Evolutionary conservation across 2,888 invertebrate species (phyloP).

Genomic region (Scelioninae gen. 1): DNA sequence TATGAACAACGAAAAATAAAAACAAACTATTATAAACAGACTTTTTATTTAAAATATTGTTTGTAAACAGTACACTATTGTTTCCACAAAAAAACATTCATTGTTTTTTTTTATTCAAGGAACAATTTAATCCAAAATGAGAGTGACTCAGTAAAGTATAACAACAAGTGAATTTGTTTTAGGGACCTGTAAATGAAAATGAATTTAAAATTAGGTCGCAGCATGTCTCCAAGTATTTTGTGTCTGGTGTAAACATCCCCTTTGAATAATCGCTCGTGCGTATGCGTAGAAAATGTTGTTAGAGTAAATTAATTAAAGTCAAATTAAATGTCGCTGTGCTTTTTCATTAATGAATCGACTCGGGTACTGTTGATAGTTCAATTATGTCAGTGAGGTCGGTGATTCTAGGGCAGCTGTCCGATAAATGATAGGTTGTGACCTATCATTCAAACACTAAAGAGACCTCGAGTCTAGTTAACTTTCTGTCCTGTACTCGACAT

Average conservation of each 20-base stretch:
- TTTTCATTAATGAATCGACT: slow-evolving; percentile 51
- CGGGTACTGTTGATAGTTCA: slow-evolving; percentile 45
- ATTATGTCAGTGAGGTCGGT: slow-evolving; percentile 55
- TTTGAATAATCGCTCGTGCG: slow-evolving; percentile 40
- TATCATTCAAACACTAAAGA: slow-evolving; percentile 35
- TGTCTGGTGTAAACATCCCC: slow-evolving; percentile 21
- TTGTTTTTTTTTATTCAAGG: background rate
- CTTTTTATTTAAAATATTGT: no score
- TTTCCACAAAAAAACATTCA: no score
- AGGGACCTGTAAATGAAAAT: background rate
- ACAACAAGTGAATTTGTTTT: no score
- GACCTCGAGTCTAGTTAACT: slow-evolving; percentile 43
- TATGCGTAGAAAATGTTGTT: slow-evolving; percentile 27
- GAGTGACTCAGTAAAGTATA: no score
- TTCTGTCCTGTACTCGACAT: slow-evolving; percentile 34
- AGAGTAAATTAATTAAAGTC: slow-evolving; percentile 52
- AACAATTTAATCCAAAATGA: background rate
- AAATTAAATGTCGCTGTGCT: slow-evolving; percentile 39
- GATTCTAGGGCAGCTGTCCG: slow-evolving; percentile 50
- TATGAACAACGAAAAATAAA: no score
- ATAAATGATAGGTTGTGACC: slow-evolving; percentile 52
- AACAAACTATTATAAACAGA: no score
- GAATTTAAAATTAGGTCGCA: background rate
- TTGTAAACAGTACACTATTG: no score
- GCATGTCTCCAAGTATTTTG: slow-evolving; percentile 10